Evolutionary conservation across 2,113 vertebrate genomes (phyloP).

Genomic region (Pitta sordida): DNA sequence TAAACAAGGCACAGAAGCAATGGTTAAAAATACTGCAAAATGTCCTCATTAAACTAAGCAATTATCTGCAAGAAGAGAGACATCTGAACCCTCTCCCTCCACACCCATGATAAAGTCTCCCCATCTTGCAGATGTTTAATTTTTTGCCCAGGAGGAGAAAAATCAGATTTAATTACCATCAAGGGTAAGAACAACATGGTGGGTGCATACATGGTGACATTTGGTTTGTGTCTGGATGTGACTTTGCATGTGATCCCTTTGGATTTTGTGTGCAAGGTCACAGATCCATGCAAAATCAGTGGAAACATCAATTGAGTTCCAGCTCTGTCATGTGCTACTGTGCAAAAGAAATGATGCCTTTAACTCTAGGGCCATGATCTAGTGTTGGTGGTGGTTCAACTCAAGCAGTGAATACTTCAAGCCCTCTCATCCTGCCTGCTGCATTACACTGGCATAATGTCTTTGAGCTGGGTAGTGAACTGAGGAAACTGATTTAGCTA

Average conservation of each 20-base stretch:
- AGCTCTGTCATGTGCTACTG: background rate
- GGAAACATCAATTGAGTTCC: background rate
- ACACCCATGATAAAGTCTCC: background rate
- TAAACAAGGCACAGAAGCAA: slow-evolving; percentile 64
- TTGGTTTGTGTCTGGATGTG: background rate
- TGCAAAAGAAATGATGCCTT: background rate
- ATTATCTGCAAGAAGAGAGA: slow-evolving; percentile 56
- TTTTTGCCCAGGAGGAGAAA: slow-evolving; percentile 44
- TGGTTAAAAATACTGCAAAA: slow-evolving; percentile 67
- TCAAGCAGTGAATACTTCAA: background rate
- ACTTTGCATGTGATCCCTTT: background rate
- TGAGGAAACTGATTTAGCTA: background rate
- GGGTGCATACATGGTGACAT: background rate
- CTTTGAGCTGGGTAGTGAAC: background rate
- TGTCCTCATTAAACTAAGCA: slow-evolving; percentile 74
- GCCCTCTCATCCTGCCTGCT: background rate
- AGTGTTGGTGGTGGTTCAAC: background rate
- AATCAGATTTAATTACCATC: background rate
- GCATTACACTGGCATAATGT: background rate
- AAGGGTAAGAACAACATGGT: background rate
- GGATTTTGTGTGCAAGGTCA: background rate
- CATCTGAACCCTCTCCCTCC: slow-evolving; percentile 15
- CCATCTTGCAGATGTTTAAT: slow-evolving; percentile 59
- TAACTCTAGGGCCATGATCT: background rate
- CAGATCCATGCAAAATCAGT: background rate